Base-by-base conservation (phyloP, 2,113 vertebrate species). In the Mobula birostris region DNA sequence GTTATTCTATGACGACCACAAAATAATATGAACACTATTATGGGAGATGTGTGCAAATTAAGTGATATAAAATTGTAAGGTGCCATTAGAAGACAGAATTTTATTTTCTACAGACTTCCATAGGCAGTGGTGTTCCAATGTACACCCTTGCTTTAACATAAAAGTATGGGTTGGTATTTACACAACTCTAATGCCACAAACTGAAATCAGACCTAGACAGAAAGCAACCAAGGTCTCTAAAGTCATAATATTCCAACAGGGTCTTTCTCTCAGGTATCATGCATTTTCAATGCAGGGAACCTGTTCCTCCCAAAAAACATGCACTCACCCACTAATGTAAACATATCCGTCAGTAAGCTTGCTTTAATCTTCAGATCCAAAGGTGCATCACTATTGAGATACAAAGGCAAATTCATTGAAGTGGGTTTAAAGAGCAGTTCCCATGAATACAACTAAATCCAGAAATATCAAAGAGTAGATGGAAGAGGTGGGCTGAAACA, bases 311-410 rank as follows among this genome's bases (percentile, higher is more conserved):
- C 61, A 32, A 3, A 66, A 70, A 94, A n/a, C 68, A 48, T 70
- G n/a, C 94, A 98, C 99, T 99, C 95, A 99, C 99, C 99, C 96
- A 99, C 98, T 95, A 99, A 97, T 83, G 98, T 99, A 96, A 99
- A 98, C 99, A 99, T 99, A 96, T 99, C 99, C 94, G 99, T 98
- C 94, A 99, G 98, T 98, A 99, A 98, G 96, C 98, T 99, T 96
- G 99, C 99, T 97, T 99, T 99, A 96, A 99, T 98, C 97, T 99
- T 99, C 96, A 99, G 96, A 96, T 99, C 99, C 97, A 99, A 97
- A 94, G 99, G 98, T 82, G 99, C 97, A 96, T 99, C 98, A 95
- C 99, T 99, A 56, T 19, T 94, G 82, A 94, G 95, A 2, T 94
- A 78, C 94, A 85, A 94, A 94, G 95, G 94, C 94, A 94, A 95